phyloP scores from a whole-genome alignment of 2,113 vertebrate genomes.

The Aegypius monachus region DNA sequence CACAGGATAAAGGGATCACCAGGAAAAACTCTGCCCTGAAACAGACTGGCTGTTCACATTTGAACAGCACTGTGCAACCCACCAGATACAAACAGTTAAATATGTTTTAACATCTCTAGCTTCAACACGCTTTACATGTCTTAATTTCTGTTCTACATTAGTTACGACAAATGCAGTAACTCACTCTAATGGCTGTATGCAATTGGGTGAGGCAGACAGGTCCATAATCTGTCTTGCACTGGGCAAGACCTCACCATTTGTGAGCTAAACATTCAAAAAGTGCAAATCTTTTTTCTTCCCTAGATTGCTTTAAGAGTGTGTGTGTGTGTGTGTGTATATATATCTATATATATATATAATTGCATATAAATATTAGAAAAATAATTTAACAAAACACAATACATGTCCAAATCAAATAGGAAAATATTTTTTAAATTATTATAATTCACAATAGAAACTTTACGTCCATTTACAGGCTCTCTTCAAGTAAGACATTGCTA shows the following conservation, averaged over 20 bases:
- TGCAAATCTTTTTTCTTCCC: not conserved
- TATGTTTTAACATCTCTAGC: not conserved
- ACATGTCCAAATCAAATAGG: not conserved
- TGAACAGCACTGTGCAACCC: not conserved
- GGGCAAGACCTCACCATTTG: not conserved
- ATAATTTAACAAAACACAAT: not conserved
- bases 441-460: not conserved
- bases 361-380: not conserved
- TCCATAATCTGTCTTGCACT: not conserved
- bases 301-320: not conserved
- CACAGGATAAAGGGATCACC: not conserved
- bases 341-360: not conserved
- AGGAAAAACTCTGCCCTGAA: not conserved
- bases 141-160: not conserved
- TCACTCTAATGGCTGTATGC: not conserved
- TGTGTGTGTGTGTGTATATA: fast-evolving
- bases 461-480: not conserved
- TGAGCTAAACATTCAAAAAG: not conserved
- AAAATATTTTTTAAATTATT: not conserved
- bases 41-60: not conserved
- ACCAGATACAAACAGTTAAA: not conserved
- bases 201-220: not conserved
- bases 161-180: not conserved
- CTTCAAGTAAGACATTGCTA: not conserved
- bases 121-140: not conserved